Base-by-base conservation (phyloP, 2,113 vertebrate species). In the Dipodomys stephensi region DNA sequence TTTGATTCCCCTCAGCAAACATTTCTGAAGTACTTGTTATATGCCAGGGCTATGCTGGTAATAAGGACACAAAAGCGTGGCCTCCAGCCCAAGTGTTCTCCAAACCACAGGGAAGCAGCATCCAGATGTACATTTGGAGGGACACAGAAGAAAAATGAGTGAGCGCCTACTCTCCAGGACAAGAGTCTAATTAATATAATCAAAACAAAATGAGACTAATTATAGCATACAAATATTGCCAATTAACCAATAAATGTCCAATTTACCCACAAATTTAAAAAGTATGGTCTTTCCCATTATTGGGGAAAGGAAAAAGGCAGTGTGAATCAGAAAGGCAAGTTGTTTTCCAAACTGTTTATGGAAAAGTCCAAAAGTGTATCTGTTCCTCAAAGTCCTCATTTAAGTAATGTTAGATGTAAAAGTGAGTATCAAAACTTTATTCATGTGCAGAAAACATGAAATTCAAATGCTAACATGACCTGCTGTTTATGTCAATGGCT, bases 161-260 rank as follows among this genome's bases (percentile, higher is more conserved):
- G 91, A 96, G 93, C 69, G 90, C 83, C 92, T 96, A 68, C 82
- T 95, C 62, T 96, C 87, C 35, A 0, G 95, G 94, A 97, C 90
- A 96, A 87, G 87, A 94, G 90, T 97, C 97, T 97, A 97, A 97
- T 97, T 97, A 97, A 97, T 92, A 96, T 88, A 97, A 98, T 97
- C 82, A 93, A 97, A 90, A 49, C 87, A 94, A 96, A 97, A 97
- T 97, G 91, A 97, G 90, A 92, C 88, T 97, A 98, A 97, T 89
- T 87, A 44, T 89, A 95, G 74, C 92, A 96, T 9, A 1, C 67
- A 94, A 83, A 71, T 91, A 96, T 88, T 97, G 88, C 64, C 91
- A 97, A 91, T 97, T 97, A 97, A 97, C 96, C 95, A 96, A 92
- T 64, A 97, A 94, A 95, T 91, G 88, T 85, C 94, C 96, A 96